A percentile compares a stretch with the other conserved stretches of the same genome.
Conservation (phyloP, 2,113 vertebrate species). For the Halichoeres trimaculatus region DNA sequence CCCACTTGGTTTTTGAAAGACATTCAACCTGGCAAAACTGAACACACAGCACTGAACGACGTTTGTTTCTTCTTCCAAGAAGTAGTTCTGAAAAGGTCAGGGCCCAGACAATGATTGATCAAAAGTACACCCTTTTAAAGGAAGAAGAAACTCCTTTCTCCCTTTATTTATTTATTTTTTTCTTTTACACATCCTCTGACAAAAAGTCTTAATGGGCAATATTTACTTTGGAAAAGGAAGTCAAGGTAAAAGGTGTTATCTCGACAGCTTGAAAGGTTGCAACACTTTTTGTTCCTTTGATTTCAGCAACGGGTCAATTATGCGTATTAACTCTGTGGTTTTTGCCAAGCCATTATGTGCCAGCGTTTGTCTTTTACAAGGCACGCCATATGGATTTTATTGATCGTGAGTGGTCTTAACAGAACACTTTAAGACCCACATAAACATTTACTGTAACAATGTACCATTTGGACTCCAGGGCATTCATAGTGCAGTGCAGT, state of each 20-base stretch:
- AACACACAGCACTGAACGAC: background rate
- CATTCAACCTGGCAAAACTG: constrained; percentile 8
- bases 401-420: constrained; percentile 72
- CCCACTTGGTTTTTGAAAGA: constrained; percentile 20
- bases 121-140: background rate
- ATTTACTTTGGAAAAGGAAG: background rate
- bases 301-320: constrained; percentile 53
- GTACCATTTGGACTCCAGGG: constrained; percentile 45
- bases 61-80: constrained; percentile 4
- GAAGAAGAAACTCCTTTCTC: constrained; percentile 2
- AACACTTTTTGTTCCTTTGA: constrained; percentile 31
- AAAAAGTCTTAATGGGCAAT: background rate
- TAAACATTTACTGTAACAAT: constrained; percentile 78
- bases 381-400: constrained; percentile 74
- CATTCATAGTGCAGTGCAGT: constrained; percentile 50
- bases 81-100: constrained; percentile 16
- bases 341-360: constrained; percentile 63
- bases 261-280: constrained; percentile 1
- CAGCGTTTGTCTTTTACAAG: constrained; percentile 70
- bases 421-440: constrained; percentile 71
- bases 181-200: background rate
- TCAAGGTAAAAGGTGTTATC: background rate
- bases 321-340: constrained; percentile 41
- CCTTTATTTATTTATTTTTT: too few relatives aligned
- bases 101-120: background rate